A percentile compares a stretch with the other conserved stretches of the same genome.
Conservation (phyloP, 1,140 invertebrate genomes). For the Nephotettix cincticeps region DNA sequence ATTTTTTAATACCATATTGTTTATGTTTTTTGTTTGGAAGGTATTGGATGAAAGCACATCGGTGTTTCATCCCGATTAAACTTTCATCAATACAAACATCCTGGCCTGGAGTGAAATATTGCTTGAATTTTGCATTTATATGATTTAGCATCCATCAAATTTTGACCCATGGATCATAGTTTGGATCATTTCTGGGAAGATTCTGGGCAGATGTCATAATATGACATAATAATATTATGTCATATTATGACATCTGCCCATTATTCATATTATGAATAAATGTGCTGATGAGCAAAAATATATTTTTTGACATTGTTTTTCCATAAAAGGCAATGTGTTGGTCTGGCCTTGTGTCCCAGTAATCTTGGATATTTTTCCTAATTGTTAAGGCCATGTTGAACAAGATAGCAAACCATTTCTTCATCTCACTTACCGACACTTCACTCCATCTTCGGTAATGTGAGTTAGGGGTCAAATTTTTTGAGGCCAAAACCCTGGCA, state of each 20-base stretch:
- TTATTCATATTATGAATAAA: background rate
- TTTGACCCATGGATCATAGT: background rate
- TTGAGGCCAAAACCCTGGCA: background rate
- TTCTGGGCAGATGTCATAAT: background rate
- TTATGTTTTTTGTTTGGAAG: background rate
- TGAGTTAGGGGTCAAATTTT: background rate
- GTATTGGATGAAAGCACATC: conserved; percentile 1
- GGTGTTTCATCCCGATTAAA: conserved; percentile 8
- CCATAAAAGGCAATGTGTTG: background rate
- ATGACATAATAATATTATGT: too few relatives aligned
- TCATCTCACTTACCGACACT: background rate
- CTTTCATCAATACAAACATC: conserved; percentile 18
- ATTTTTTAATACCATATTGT: conserved; percentile 10
- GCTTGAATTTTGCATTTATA: background rate
- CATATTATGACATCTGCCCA: too few relatives aligned
- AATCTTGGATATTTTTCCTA: background rate
- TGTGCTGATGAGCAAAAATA: background rate
- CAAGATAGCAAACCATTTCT: background rate
- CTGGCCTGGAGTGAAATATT: background rate
- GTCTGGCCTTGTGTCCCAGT: background rate
- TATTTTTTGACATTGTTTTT: background rate
- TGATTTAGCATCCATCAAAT: background rate
- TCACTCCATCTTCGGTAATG: background rate
- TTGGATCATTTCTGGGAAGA: background rate
- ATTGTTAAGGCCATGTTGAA: background rate